A percentile compares a stretch with the other conserved stretches of the same genome.
phyloP scores from a whole-genome alignment of 2,797 vertebrate genomes.

The Tenualosa ilisha region DNA sequence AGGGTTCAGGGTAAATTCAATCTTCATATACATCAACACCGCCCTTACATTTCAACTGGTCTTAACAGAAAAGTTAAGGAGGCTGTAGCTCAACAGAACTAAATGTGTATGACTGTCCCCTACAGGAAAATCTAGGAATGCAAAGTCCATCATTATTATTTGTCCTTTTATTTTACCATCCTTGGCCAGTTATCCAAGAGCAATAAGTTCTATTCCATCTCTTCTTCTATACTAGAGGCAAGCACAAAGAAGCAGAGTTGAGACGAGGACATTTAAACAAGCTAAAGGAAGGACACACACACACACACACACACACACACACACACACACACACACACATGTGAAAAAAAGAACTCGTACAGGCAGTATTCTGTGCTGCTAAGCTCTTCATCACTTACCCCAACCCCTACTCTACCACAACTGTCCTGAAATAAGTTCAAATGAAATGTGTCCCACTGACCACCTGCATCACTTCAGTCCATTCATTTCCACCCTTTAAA shows the following conservation, averaged over 20 bases:
- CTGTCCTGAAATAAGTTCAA: background rate
- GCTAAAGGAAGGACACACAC: background rate
- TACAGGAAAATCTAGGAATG: too few species aligned
- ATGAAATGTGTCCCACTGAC: background rate
- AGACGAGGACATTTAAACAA: background rate
- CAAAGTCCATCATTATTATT: too few species aligned
- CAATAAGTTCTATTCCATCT: too few species aligned
- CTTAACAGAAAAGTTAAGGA: background rate
- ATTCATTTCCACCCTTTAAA: background rate
- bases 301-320: background rate
- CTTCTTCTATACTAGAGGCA: too few species aligned
- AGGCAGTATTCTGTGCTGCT: background rate
- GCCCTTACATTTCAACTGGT: background rate
- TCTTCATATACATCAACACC: background rate
- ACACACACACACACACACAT: background rate
- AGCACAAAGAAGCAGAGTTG: background rate
- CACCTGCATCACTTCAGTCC: background rate
- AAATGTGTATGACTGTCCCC: too few species aligned
- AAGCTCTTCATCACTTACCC: background rate
- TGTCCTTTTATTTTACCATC: too few species aligned
- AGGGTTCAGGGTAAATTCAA: background rate
- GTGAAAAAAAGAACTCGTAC: background rate
- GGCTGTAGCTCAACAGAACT: too few species aligned
- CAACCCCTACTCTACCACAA: background rate
- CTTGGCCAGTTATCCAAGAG: too few species aligned